Base-by-base conservation (phyloP, 2,888 invertebrate species). In the Hirtodrosophila cameraria region DNA sequence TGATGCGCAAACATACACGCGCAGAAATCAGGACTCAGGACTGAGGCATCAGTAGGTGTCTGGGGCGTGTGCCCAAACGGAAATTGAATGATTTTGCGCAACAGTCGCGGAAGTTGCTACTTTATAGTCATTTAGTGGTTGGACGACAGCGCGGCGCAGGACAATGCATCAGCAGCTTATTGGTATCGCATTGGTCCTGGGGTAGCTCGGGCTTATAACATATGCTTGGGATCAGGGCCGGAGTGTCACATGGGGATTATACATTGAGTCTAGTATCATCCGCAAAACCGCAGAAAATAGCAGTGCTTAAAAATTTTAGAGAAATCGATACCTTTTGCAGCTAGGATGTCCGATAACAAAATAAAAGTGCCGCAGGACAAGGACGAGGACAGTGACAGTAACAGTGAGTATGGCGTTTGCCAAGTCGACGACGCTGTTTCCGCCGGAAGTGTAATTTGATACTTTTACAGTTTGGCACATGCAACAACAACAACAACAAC, bases 51-150 rank as follows among this genome's bases (percentile, higher is more conserved):
- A 42, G 25, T 13, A 39, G 31, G 45, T 46, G 50, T 53, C 36
- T 52, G 76, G 48, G 49, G 64, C 63, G 75, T 83, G 77, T 75
- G 87, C 59, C 71, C 64, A 53, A 82, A 71, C 89, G 88, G 88
- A 89, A 89, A 89, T 89, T 88, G 88, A 89, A 88, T 89, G 86
- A 89, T 89, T 88, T 88, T 88, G 88, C 88, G 88, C 88, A 89
- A 88, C 83, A 84, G 85, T 75, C 80, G 77, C 88, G 88, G 89
- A 89, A 88, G 88, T 87, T 83, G 78, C 87, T 87, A 82, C 86
- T 89, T 88, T 89, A 89, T 86, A 88, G 87, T 87, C 88, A 88
- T 88, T 88, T 88, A 88, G 88, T 88, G 88, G 89, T 88, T 88
- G 88, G 79, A 70, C 83, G 63, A 65, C 54, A 60, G 45, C 43